Conservation (phyloP, 2,888 invertebrate species). For the Nebria brevicollis region DNA sequence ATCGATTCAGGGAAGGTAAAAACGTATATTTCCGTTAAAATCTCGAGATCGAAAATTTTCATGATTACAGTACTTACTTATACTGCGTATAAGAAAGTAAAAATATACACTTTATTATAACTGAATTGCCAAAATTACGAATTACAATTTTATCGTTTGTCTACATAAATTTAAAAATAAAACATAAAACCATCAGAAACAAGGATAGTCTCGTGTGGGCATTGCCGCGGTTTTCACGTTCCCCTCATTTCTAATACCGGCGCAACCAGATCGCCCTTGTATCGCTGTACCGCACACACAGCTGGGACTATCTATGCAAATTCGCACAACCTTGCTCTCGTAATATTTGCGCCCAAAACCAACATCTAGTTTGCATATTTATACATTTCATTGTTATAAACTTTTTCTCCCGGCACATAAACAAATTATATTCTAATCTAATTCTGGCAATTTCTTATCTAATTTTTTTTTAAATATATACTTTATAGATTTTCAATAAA, state of each 20-base stretch:
- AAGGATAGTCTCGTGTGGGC: slow-evolving; percentile 33
- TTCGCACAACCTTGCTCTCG: slow-evolving; percentile 18
- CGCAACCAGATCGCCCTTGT: neutral
- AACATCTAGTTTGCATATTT: slow-evolving; percentile 30
- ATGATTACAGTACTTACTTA: no score
- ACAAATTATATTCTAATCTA: no score
- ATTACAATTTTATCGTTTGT: slow-evolving; percentile 41
- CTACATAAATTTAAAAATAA: slow-evolving; percentile 45
- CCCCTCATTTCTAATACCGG: neutral
- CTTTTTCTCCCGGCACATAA: neutral
- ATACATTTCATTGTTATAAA: slow-evolving; percentile 29
- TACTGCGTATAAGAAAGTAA: no score
- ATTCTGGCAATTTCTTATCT: no score
- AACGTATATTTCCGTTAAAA: no score
- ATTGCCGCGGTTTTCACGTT: slow-evolving; percentile 24
- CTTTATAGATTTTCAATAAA: no score
- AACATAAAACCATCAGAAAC: slow-evolving; percentile 32
- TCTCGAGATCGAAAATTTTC: no score
- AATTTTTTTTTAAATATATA: no score
- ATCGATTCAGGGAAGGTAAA: no score
- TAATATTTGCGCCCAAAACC: slow-evolving; percentile 31
- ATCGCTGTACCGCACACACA: slow-evolving; percentile 2
- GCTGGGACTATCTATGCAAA: slow-evolving; percentile 38
- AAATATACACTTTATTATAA: no score
- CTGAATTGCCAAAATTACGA: slow-evolving; percentile 23